phyloP scores from a whole-genome alignment of 1,140 invertebrate species.

The Riptortus pedestris region DNA sequence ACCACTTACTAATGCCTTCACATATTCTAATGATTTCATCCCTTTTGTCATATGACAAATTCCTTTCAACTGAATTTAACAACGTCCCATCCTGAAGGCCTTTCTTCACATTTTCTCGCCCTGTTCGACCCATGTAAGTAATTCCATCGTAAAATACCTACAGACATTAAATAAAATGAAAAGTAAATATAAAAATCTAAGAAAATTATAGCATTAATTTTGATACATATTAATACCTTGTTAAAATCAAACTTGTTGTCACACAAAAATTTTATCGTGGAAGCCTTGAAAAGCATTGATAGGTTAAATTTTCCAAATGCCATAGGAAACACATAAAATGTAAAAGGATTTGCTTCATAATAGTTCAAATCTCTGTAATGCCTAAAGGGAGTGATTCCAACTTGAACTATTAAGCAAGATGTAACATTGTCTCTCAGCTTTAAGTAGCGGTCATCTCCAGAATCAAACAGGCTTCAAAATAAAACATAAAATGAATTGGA shows the following conservation, averaged over 20 bases:
- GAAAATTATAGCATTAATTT: conserved; percentile 27
- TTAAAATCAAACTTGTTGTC: conserved; percentile 61
- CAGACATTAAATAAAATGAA: no score
- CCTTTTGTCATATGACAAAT: conserved; percentile 28
- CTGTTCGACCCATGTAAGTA: conserved; percentile 30
- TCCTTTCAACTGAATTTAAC: not conserved
- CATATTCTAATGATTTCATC: conserved; percentile 2
- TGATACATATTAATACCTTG: conserved; percentile 45
- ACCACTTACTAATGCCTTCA: not conserved
- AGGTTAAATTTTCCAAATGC: conserved; percentile 46
- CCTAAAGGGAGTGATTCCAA: conserved; percentile 51
- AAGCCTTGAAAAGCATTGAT: conserved; percentile 49
- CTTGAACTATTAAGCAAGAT: conserved; percentile 49
- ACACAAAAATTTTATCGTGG: conserved; percentile 51
- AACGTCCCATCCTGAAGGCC: conserved; percentile 5
- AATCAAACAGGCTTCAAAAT: conserved; percentile 60
- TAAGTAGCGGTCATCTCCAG: conserved; percentile 47
- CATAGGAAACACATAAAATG: conserved; percentile 56
- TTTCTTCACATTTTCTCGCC: not conserved
- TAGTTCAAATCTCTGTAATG: conserved; percentile 43
- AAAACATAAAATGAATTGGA: no score
- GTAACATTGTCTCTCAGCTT: conserved; percentile 46
- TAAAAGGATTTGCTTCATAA: conserved; percentile 50
- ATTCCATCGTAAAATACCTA: conserved; percentile 48
- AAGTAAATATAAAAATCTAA: no score